Base-by-base conservation (phyloP, 2,888 invertebrate genomes). In the Limnephilus marmoratus region DNA sequence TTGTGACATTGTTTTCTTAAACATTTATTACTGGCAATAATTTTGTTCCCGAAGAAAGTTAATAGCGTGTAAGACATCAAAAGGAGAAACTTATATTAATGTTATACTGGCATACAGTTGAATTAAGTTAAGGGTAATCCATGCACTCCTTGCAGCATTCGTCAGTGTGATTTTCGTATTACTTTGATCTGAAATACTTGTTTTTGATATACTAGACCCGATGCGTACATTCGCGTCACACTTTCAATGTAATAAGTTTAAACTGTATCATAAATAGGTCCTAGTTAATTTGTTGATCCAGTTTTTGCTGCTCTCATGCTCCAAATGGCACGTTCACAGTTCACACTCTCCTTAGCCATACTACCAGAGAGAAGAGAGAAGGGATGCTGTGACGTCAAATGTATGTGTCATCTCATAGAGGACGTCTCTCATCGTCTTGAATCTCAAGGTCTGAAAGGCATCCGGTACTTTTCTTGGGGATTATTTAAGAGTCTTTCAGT, bases 181-280 rank as follows among this genome's bases (percentile, higher is more conserved):
- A 68, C n/a, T 68, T 68, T 68, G 24, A 68, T 24, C 9, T n/a
- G 24, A 68, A 68, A 24, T 68, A 68, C 68, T 68, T 68, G 68
- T 68, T 68, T 53, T 68, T 24, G 24, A 68, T 68, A n/a, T 68
- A 68, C 68, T 68, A 68, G 68, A 68, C 68, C 9, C 68, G 68
- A 68, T n/a, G 68, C 68, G 68, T 68, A 68, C 68, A 68, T 68
- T 68, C 24, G 83, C 83, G 83, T 83, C 83, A 86, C 29, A 45
- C 49, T n/a, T 86, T 45, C 83, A 24, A 29, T 86, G 9, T 86
- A 86, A 24, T 86, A n/a, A 29, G 45, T 86, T 86, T 86, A 86
- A 86, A 41, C 15, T 13, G 45, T 45, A 68, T 86, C 29, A 49
- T 86, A 86, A 86, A 86, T 13, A 86, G 13, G 12, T 29, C 86